Percentiles rank a stretch among this genome's conserved stretches.
phyloP scores from a whole-genome alignment of 2,113 vertebrate genomes.

The Pandion haliaetus region DNA sequence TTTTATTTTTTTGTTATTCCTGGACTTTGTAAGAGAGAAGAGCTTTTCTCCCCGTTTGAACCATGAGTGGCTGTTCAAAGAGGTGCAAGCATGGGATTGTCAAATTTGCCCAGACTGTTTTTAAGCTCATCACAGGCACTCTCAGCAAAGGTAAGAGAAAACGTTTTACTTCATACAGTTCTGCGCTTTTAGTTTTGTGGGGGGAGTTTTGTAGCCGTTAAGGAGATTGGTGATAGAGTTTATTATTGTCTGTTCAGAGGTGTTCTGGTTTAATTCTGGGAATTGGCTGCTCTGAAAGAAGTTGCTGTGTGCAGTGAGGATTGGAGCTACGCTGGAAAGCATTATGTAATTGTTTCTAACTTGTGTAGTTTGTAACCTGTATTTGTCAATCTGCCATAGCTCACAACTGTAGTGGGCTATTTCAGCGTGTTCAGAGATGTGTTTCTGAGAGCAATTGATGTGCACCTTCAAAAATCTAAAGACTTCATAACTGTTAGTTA shows the following conservation, averaged over 20 bases:
- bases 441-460: neutral
- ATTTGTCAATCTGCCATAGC: neutral
- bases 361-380: constrained; percentile 29
- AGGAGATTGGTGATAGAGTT: neutral
- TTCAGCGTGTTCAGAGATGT: neutral
- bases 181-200: neutral
- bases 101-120: constrained; percentile 86
- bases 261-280: neutral
- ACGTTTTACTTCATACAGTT: neutral
- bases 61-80: constrained; percentile 87
- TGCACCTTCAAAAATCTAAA: constrained; percentile 20
- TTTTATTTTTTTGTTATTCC: neutral
- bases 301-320: neutral
- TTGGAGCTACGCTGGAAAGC: neutral
- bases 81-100: constrained; percentile 88
- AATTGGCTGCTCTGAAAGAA: neutral
- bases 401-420: neutral
- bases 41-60: neutral
- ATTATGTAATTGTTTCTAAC: constrained; percentile 21
- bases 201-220: neutral
- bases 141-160: constrained; percentile 88
- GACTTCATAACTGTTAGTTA: neutral
- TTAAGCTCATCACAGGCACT: constrained; percentile 88
- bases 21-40: neutral
- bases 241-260: neutral